Base-by-base conservation (phyloP, 2,888 invertebrate genomes). In the Stegana nigrithorax region DNA sequence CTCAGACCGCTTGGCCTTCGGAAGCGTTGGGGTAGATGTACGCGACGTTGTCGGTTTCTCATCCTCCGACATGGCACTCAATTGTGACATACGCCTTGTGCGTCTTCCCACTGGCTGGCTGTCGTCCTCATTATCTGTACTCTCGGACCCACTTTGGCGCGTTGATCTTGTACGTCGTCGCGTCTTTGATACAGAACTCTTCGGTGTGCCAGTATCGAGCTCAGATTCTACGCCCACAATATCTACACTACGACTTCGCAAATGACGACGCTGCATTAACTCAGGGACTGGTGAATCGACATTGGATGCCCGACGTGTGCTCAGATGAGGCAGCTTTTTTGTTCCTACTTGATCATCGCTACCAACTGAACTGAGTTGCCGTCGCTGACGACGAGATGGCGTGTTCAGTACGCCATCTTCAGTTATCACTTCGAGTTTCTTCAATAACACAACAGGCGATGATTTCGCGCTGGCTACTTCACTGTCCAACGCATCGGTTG, bases 281-380 rank as follows among this genome's bases (percentile, higher is more conserved):
- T 47, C 27, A 51, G 10, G 26, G 10, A 58, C 44, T 7, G 67
- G 56, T 4, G 65, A 56, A 1, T 69, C 59, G n/a, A 63, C 59
- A 19, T 42, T 36, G 5, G 79, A 78, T 4, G 63, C 62, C 17
- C 64, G 67, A 6, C 79, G 71, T 1, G 67, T 65, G 1, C 73
- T n/a, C n/a, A n/a, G 75, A 62, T 78, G 77, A 4, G 63, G 25
- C 56, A 62, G 63, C 2, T 60, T 59, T 19, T 63, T 61, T 7
- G 42, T 19, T 21, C 51, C 61, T 27, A 55, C 25, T 1, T 55
- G 55, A n/a, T 27, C 47, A 17, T 61, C 59, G 3, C 17, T 32
- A n/a, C n/a, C 32, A n/a, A 32, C 32, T n/a, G n/a, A n/a, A n/a
- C n/a, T n/a, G n/a, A n/a, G n/a, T n/a, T n/a, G n/a, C n/a, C n/a